Evolutionary conservation across 2,797 vertebrate species (phyloP), one percentile per base, ranked within the genome.

Genomic region (Xenopus petersii): DNA sequence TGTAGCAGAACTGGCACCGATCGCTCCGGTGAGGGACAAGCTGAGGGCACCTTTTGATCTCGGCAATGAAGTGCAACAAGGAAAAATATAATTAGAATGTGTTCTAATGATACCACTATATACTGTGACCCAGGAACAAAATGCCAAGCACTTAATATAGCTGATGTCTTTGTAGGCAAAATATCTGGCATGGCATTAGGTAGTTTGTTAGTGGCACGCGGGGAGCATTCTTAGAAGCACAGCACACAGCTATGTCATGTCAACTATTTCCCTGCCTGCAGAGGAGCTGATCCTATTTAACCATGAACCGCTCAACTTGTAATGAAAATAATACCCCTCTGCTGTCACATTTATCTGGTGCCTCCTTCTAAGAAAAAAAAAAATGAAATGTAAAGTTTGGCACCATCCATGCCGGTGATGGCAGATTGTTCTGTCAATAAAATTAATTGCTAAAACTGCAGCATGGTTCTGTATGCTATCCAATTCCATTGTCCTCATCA

Each of bases 361-460:
- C 42, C 21, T 42, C 10, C 21, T 78, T 48, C 54, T 69, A 59
- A 36, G 10, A 70, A 64, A 74, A 26, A 30, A 30, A 56, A 60
- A 60, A 79, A 46, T 73, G 46, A 73, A 47, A 64, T 61, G 46
- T 16, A 65, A 74, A 55, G 16, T 73, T 74, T 74, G 61, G 76
- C 61, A 60, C 21, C 15, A 21, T 70, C 15, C 10, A 56, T 61
- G 58, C 48, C 59, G 10, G 36, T 58, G 42, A 68, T 70, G 51
- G 66, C 71, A 79, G 76, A 84, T 80, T 78, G 82, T 83, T 87
- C 85, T 83, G 82, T 83, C 82, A 84, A 84, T 84, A 87, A 84
- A 85, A 86, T 86, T 86, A 87, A 84, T 83, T 83, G 82, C 79
- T 83, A 82, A 85, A 88, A 84, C 76, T 81, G 83, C 80, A 86